Evolutionary conservation across 53 echinoderm and acorn worm species (phyloP).

Genomic region (Crossaster papposus): DNA sequence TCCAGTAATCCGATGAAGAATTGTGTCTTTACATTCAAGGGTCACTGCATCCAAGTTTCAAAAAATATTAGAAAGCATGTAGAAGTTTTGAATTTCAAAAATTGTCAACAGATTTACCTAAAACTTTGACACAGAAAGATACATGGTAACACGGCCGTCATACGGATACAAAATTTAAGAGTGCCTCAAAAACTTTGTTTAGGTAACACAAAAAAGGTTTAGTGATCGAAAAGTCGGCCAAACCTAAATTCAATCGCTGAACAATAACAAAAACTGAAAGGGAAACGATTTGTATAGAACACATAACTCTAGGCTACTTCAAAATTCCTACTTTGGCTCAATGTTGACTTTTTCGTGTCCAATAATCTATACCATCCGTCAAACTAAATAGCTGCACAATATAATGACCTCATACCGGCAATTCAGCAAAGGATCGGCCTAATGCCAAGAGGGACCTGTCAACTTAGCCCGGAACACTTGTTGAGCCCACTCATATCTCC

Average conservation of each 20-base stretch:
- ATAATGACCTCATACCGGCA: conserved; percentile 12
- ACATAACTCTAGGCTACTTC: conserved; percentile 6
- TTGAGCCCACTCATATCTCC: not conserved
- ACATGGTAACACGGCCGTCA: no score
- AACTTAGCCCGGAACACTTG: not conserved
- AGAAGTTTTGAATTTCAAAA: no score
- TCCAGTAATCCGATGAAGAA: no score
- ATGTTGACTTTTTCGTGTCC: conserved; percentile 11
- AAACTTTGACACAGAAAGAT: no score
- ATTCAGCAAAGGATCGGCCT: not conserved
- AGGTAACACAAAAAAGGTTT: not conserved
- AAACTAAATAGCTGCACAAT: not conserved
- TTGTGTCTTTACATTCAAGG: no score
- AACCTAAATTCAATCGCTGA: not conserved
- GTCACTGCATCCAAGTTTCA: no score
- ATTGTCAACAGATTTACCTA: no score
- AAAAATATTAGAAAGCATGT: no score
- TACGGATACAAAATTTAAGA: no score
- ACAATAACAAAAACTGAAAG: not conserved
- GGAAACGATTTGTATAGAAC: not conserved
- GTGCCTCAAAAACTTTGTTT: no score
- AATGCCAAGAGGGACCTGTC: not conserved
- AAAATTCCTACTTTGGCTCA: not conserved
- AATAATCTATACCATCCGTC: not conserved
- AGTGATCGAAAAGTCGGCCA: not conserved